Percentiles rank a stretch among this genome's conserved stretches.
phyloP scores from a whole-genome alignment of 2,113 vertebrate genomes.

The Etheostoma spectabile region DNA sequence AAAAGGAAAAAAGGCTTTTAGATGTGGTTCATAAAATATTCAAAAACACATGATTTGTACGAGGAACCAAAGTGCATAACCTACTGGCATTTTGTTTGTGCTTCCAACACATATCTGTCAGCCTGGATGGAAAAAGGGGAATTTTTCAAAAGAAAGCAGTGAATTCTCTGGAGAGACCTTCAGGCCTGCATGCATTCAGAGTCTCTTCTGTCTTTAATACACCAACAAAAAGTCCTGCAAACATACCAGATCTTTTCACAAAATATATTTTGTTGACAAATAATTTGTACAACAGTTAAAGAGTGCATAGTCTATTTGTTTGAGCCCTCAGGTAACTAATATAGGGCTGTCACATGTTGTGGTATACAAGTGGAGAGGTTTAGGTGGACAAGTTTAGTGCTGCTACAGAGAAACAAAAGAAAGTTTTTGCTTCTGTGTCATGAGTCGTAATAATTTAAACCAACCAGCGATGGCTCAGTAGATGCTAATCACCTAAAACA shows the following conservation, averaged over 20 bases:
- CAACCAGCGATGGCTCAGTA: not conserved
- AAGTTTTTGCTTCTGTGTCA: not conserved
- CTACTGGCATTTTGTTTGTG: conserved; percentile 27
- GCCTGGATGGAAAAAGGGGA: conserved; percentile 10
- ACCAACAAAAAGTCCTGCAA: conserved; percentile 1
- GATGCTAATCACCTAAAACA: conserved; percentile 25
- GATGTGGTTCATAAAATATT: conserved; percentile 41
- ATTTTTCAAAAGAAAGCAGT: conserved; percentile 11
- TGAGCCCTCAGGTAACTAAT: not conserved
- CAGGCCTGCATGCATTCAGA: conserved; percentile 12
- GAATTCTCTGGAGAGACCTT: conserved; percentile 33
- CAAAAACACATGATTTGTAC: conserved; percentile 17
- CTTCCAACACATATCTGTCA: conserved; percentile 26
- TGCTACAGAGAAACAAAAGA: not conserved
- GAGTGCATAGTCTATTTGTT: too few species aligned
- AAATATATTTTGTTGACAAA: not conserved
- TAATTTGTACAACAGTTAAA: not conserved
- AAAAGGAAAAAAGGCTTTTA: conserved; percentile 22
- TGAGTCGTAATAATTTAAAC: conserved; percentile 24
- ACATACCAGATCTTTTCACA: not conserved
- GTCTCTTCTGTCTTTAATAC: conserved; percentile 27
- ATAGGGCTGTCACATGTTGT: not conserved
- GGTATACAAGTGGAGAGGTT: not conserved
- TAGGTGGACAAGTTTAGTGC: not conserved
- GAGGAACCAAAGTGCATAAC: conserved; percentile 29